Evolutionary conservation across 2,113 vertebrate species (phyloP).

Genomic region (Merops nubicus): DNA sequence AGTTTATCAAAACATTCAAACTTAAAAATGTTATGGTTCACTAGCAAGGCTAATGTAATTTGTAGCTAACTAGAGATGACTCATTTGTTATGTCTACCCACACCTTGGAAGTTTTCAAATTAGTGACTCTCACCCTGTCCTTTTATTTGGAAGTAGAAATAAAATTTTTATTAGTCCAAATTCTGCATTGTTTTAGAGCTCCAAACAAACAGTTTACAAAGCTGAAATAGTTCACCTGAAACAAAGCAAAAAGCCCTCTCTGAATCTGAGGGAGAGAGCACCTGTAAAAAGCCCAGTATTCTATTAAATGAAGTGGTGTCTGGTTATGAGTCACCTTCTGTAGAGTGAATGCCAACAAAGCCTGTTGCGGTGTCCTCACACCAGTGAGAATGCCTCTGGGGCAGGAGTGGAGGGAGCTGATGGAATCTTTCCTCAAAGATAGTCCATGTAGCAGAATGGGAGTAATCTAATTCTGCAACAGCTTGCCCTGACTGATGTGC

Average conservation of each 20-base stretch:
- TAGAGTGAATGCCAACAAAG: not conserved
- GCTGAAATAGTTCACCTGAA: not conserved
- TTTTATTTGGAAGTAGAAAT: not conserved
- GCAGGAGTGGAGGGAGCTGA: not conserved
- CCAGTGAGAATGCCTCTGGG: not conserved
- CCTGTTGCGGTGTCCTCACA: not conserved
- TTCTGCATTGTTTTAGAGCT: not conserved
- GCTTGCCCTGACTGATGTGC: not conserved
- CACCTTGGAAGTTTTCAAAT: not conserved
- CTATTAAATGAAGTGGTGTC: not conserved
- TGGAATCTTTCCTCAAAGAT: not conserved
- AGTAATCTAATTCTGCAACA: not conserved
- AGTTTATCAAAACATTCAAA: not conserved
- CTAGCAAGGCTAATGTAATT: not conserved
- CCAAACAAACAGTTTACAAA: not conserved
- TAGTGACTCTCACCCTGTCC: not conserved
- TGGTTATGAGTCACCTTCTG: not conserved
- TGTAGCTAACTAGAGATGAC: not conserved
- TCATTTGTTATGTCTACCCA: not conserved
- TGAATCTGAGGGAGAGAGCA: not conserved
- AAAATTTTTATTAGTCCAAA: not conserved
- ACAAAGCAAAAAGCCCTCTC: not conserved
- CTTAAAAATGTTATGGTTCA: not conserved
- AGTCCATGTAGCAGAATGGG: not conserved
- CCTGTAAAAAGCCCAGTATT: not conserved